A percentile compares a stretch with the other conserved stretches of the same genome.
These are phyloP conservation scores for Malthinus seriepunctatus DNA, from an alignment of 2,888 invertebrate genomes.

Conservation along the genomic window DNA sequence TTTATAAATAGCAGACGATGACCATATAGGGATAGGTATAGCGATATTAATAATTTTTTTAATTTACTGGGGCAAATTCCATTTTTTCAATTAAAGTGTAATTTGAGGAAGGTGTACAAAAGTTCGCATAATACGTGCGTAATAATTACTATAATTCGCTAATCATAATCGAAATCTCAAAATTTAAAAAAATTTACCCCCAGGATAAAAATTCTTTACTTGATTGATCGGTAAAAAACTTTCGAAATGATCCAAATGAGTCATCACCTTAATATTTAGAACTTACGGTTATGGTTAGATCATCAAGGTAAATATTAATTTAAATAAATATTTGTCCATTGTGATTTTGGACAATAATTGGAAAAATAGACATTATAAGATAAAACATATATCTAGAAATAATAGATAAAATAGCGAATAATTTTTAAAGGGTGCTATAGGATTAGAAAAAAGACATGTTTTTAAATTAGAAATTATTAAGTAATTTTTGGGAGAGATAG, in stretches of 20 bases:
- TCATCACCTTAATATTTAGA: slow-evolving; percentile 7
- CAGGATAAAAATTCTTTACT: slow-evolving; percentile 9
- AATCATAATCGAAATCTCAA: background rate
- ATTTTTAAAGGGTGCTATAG: no score
- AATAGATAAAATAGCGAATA: no score
- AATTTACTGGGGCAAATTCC: background rate
- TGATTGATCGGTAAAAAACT: slow-evolving; percentile 14
- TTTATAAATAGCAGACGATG: no score
- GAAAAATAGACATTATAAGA: no score
- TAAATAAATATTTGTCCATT: no score
- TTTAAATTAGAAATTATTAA: no score
- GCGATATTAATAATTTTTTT: background rate
- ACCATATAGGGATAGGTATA: no score
- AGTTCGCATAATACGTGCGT: slow-evolving; percentile 3
- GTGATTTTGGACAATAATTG: no score
- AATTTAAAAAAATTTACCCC: slow-evolving; percentile 1
- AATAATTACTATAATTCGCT: slow-evolving; percentile 3
- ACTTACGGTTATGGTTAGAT: slow-evolving; percentile 4
- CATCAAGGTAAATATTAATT: background rate
- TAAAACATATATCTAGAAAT: no score
- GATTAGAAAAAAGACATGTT: no score
- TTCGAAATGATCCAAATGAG: slow-evolving; percentile 16
- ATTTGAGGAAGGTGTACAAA: background rate
- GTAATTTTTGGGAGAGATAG: no score
- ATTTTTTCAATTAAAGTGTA: background rate